Evolutionary conservation across 2,113 vertebrate genomes (phyloP).

Genomic region (Chionodraco myersi): DNA sequence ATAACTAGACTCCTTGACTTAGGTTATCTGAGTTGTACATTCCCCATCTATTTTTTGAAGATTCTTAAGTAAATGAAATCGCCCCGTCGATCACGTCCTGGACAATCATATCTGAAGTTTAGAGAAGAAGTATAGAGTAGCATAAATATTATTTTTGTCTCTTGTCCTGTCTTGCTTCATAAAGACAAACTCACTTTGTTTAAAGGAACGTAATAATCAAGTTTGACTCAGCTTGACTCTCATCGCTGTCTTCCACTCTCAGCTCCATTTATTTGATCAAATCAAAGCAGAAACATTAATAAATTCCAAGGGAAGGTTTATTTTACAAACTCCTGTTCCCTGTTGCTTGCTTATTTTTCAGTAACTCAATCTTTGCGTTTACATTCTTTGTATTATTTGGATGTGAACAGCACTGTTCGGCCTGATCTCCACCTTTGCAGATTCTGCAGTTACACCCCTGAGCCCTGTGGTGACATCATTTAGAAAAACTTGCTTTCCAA

Average conservation of each 20-base stretch:
- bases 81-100: too few relatives aligned
- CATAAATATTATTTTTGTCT: background rate
- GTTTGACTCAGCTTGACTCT: slow-evolving; percentile 19
- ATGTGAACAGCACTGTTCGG: slow-evolving; percentile 19
- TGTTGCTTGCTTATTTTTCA: slow-evolving; percentile 58
- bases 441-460: slow-evolving; percentile 39
- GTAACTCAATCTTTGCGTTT: slow-evolving; percentile 63
- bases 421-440: slow-evolving; percentile 28
- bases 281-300: slow-evolving; percentile 56
- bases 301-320: slow-evolving; percentile 50
- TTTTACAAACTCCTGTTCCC: slow-evolving; percentile 45
- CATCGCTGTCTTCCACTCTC: background rate
- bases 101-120: background rate
- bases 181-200: slow-evolving; percentile 24
- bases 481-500: slow-evolving; percentile 30
- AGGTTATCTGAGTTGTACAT: too few relatives aligned
- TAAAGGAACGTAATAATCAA: slow-evolving; percentile 10
- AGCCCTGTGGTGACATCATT: slow-evolving; percentile 46
- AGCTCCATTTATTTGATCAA: slow-evolving; percentile 43
- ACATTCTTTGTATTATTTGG: slow-evolving; percentile 52
- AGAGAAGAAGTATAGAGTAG: background rate
- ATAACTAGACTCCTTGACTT: too few relatives aligned
- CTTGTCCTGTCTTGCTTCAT: background rate
- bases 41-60: too few relatives aligned
- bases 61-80: too few relatives aligned